These are phyloP conservation scores for Leptonema lineaticorne DNA, from an alignment of 1,140 invertebrate genomes.

Conservation along the genomic window DNA sequence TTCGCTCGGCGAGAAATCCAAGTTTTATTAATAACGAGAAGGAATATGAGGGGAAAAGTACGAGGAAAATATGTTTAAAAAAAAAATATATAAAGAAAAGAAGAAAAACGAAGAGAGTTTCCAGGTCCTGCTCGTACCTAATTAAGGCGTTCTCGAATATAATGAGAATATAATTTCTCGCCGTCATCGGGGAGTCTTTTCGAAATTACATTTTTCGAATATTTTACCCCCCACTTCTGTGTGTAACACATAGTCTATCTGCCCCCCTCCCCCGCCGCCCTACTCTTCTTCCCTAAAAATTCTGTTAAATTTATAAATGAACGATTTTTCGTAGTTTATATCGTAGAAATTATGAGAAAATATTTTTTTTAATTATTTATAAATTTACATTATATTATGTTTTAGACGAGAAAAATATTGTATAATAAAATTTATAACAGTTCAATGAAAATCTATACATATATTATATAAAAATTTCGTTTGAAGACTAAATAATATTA, in stretches of 20 bases:
- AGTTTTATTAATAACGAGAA: conserved; percentile 22
- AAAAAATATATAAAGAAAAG: not conserved
- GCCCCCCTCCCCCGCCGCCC: not conserved
- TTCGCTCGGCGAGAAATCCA: conserved; percentile 5
- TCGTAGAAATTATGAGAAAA: no score
- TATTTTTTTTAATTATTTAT: no score
- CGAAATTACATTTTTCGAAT: conserved; percentile 21
- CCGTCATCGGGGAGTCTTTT: conserved; percentile 15
- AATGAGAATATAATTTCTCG: conserved; percentile 24
- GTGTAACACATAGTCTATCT: no score
- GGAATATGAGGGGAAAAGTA: not conserved
- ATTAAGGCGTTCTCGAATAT: conserved; percentile 24
- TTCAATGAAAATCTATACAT: no score
- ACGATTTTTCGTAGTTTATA: no score
- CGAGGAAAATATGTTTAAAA: not conserved
- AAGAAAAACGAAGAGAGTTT: not conserved
- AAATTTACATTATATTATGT: no score
- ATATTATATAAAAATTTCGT: no score
- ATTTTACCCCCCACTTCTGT: conserved; percentile 4
- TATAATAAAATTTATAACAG: no score
- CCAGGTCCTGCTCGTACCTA: conserved; percentile 9
- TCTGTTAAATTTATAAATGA: no score
- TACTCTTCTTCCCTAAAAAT: no score
- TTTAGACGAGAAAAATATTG: no score
- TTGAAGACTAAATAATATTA: no score